These are phyloP conservation scores for Melanocharis versteri DNA, from an alignment of 2,113 vertebrate genomes.

Conservation along the genomic window DNA sequence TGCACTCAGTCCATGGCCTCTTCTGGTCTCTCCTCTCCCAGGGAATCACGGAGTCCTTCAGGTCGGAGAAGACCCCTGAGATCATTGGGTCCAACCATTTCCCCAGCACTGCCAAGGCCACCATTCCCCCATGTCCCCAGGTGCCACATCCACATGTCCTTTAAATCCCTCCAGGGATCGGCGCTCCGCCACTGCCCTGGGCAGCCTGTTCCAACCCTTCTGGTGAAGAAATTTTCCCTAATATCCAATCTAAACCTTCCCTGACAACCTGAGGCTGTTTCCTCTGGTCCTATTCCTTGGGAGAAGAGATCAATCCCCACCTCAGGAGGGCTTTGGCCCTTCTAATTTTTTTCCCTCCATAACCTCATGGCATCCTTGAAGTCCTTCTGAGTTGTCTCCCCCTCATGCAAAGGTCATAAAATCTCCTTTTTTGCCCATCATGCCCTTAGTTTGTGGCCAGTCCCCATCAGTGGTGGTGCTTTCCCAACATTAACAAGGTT, in stretches of 20 bases:
- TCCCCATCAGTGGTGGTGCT: neutral
- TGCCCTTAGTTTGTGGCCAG: neutral
- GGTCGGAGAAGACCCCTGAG: neutral
- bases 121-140: rapidly evolving
- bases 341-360: neutral
- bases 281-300: neutral
- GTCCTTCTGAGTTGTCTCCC: neutral
- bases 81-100: neutral
- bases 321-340: neutral
- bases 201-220: neutral
- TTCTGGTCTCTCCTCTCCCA: neutral
- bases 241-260: neutral
- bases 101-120: neutral
- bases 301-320: neutral
- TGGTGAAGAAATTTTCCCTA: neutral
- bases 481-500: neutral
- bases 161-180: neutral
- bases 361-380: neutral
- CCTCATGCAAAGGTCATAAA: neutral
- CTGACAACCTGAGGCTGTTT: neutral
- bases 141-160: rapidly evolving
- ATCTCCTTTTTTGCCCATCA: neutral
- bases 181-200: too few relatives aligned
- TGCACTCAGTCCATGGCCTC: neutral
- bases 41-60: neutral